These are phyloP conservation scores for Leuciscus idus DNA, from an alignment of 2,113 vertebrate species.

Conservation along the genomic window DNA sequence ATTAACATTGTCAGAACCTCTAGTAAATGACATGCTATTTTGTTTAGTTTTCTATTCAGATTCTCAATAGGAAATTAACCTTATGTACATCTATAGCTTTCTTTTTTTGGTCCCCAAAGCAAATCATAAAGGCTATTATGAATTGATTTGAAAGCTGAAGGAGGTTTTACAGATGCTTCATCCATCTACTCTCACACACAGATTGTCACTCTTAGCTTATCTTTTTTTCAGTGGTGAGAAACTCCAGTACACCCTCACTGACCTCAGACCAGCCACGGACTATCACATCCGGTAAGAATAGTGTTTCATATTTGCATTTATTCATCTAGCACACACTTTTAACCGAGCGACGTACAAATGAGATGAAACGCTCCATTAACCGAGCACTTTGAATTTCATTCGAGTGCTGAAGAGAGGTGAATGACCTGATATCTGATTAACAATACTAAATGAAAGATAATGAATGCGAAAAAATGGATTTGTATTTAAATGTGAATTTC, in stretches of 20 bases:
- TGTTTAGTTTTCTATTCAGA: too few relatives aligned
- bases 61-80: not conserved
- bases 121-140: not conserved
- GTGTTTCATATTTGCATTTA: not conserved
- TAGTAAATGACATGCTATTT: too few relatives aligned
- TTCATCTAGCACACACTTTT: not conserved
- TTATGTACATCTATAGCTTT: not conserved
- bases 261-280: slow-evolving; percentile 87
- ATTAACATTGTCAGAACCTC: too few relatives aligned
- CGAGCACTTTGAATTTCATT: not conserved
- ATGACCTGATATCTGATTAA: not conserved
- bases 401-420: not conserved
- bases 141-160: not conserved
- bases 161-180: not conserved
- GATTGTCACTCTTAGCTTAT: not conserved
- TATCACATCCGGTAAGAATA: slow-evolving; percentile 84
- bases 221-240: slow-evolving; percentile 83
- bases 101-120: not conserved
- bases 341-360: not conserved
- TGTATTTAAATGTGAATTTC: not conserved
- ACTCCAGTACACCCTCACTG: slow-evolving; percentile 85
- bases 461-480: not conserved
- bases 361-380: slow-evolving; percentile 21
- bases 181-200: not conserved
- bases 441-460: not conserved